Evolutionary conservation across 2,113 vertebrate species (phyloP), one percentile per base, ranked within the genome.

Genomic region (Macquaria australasica): DNA sequence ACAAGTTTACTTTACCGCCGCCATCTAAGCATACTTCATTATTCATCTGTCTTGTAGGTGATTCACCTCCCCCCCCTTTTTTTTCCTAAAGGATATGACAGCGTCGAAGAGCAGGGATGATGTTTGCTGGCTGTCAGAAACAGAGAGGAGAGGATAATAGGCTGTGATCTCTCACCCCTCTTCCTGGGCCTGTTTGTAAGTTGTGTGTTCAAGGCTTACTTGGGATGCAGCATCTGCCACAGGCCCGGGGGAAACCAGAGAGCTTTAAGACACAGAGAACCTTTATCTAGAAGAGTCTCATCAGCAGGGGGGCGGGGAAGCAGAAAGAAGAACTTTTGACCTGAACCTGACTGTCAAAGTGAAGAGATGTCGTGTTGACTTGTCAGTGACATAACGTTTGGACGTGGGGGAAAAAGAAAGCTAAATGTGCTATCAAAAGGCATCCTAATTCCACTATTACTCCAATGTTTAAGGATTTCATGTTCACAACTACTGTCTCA

Each of bases 131-230:
- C 85, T 90, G 87, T 87, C 86, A 91, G 79, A 76, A 58, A 83
- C 72, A 82, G 77, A 88, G 55, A 56, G 20, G 25, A 37, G 37
- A n/a, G 20, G 76, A 89, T 74, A 84, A 83, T 77, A 78, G 62
- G 63, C 74, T 55, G 70, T 70, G 87, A 86, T 81, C 87, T 73
- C 28, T 94, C 79, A 87, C 85, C 71, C 86, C 70, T 67, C 73
- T 86, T 75, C 62, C 71, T 71, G 25, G 45, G 25, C 73, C 77
- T 83, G 88, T 87, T 89, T 87, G 80, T 66, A 91, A 85, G 64
- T 85, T 90, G 80, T 92, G 90, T 91, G 89, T 90, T 81, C 84
- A 50, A 28, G 59, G 69, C 79, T 92, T 87, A 87, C 94, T 94
- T 93, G 77, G 79, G 90, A 92, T 91, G 88, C 92, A 93, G 81